Conservation (phyloP, 53 echinoderm and acorn worm genomes). For the Echinometra lucunter region DNA sequence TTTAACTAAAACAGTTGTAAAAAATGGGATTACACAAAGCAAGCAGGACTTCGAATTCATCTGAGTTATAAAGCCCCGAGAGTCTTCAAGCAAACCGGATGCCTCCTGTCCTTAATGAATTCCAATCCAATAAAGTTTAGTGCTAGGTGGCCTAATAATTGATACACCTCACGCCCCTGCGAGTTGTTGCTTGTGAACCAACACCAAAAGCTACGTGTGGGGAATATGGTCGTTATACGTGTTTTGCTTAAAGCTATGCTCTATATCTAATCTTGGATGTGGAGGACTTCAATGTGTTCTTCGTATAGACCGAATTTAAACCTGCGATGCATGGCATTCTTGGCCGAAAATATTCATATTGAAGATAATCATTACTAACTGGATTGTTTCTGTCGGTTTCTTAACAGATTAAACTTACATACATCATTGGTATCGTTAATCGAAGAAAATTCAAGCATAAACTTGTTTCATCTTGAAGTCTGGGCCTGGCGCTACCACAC, state of each 20-base stretch:
- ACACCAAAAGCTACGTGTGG: conserved; percentile 50
- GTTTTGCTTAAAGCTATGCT: conserved; percentile 16
- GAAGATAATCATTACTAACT: neutral
- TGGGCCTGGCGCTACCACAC: neutral
- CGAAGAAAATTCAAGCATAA: neutral
- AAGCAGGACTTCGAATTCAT: neutral
- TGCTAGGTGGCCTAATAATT: conserved; percentile 19
- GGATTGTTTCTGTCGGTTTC: neutral
- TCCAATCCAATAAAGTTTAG: conserved; percentile 38
- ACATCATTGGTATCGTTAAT: neutral
- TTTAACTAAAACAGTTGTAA: too few relatives aligned
- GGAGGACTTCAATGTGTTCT: too few relatives aligned
- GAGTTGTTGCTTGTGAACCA: conserved; percentile 48
- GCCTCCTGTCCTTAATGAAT: conserved; percentile 46
- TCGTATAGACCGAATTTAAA: too few relatives aligned
- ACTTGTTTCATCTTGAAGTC: neutral
- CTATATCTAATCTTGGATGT: too few relatives aligned
- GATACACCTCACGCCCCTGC: neutral
- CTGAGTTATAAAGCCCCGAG: neutral
- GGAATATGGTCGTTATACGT: conserved; percentile 60
- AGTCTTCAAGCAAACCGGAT: neutral
- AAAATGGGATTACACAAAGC: neutral
- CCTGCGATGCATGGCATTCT: too few relatives aligned
- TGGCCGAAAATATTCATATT: too few relatives aligned
- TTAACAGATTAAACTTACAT: neutral